Evolutionary conservation across 2,888 invertebrate genomes (phyloP), one percentile per base, ranked within the genome.

Genomic region (Polydrusus tereticollis): DNA sequence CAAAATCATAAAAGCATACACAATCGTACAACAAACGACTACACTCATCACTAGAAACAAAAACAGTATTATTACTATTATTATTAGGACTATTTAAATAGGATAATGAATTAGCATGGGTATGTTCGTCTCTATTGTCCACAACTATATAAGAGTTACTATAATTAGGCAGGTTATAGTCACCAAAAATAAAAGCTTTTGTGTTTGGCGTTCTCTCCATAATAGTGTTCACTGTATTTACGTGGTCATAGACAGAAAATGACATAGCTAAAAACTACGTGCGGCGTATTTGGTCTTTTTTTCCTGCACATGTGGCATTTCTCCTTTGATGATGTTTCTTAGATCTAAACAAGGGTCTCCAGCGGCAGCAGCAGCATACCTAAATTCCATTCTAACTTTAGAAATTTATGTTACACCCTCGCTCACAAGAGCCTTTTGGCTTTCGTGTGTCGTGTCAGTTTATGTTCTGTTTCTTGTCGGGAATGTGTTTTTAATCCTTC

Each of bases 331-430:
- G 63, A 36, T 47, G 4, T 47, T 12, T 65, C 59, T 57, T 29
- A 18, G 57, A 63, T 45, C 38, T 72, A 72, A 72, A 72, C 63
- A 67, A 57, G 67, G 72, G 66, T 41, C 43, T 64, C 62, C 60
- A 10, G 38, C 29, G 8, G 58, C 26, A n/a, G 12, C n/a, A n/a
- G 50, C 66, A 36, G 41, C 63, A 58, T 52, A 58, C 38, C 20
- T 55, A 71, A 71, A 71, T 72, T 67, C 72, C 72, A 43, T 62
- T 67, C 72, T 72, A 72, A 59, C 66, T 72, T 72, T 72, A 72
- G 72, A 72, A 67, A 50, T 33, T 26, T 55, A 33, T 66, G 55
- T 66, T 57, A 55, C 71, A 66, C 71, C 66, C 71, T 55, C 66
- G 26, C 63, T 16, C 12, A 41, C 41, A 43, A 16, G 16, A 23